Percentiles rank a stretch among this genome's conserved stretches.
Evolutionary conservation across 2,113 vertebrate species (phyloP).

Genomic region (Antigone vipio): DNA sequence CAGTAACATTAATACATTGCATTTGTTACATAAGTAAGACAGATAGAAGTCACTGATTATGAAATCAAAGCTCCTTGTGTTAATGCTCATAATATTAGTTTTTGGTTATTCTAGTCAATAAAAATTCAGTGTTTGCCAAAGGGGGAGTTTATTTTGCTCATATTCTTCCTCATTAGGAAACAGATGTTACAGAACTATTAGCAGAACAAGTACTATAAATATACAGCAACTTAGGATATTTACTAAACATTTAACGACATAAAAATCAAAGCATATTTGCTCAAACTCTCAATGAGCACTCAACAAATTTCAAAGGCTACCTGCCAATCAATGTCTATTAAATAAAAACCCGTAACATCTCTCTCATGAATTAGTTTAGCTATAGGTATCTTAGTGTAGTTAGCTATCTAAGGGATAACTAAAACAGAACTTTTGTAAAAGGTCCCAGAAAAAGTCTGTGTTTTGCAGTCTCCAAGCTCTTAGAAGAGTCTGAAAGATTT

Average conservation of each 20-base stretch:
- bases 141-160: background rate
- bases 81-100: background rate
- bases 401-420: background rate
- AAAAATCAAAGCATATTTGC: background rate
- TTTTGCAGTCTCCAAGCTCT: background rate
- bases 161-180: constrained; percentile 11
- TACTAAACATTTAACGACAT: background rate
- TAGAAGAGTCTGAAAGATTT: background rate
- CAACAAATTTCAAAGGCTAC: background rate
- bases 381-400: background rate
- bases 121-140: constrained; percentile 9
- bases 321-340: background rate
- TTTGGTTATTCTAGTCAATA: background rate
- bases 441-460: background rate
- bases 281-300: background rate
- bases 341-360: background rate
- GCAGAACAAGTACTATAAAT: background rate
- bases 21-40: background rate
- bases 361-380: background rate
- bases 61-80: background rate
- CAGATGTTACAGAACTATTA: background rate
- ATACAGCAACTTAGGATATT: background rate
- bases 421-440: background rate
- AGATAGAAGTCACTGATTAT: background rate
- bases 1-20: background rate